Percentiles rank a stretch among this genome's conserved stretches.
Conservation (phyloP, 2,113 vertebrate species). For the Lethenteron camtschaticum region DNA sequence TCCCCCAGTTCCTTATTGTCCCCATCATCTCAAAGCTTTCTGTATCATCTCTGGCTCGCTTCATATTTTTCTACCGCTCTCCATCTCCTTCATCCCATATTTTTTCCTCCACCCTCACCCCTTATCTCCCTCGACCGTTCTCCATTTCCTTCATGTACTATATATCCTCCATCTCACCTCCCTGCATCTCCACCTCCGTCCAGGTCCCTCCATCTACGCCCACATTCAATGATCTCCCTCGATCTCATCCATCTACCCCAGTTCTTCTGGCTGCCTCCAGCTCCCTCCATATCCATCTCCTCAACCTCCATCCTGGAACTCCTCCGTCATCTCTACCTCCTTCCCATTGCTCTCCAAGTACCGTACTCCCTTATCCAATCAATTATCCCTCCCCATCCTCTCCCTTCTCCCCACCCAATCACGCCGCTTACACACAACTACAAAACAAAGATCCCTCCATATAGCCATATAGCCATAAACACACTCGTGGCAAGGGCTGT, state of each 20-base stretch:
- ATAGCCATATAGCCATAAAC: not conserved
- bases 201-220: not conserved
- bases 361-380: no score
- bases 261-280: not conserved
- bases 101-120: not conserved
- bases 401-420: not conserved
- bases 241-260: not conserved
- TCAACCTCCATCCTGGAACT: not conserved
- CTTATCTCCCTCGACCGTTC: not conserved
- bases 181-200: not conserved
- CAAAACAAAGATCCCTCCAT: not conserved
- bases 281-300: not conserved
- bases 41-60: not conserved
- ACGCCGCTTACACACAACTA: not conserved
- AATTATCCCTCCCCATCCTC: not conserved
- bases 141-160: no score
- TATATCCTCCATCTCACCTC: not conserved
- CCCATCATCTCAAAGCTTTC: rapidly evolving
- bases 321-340: not conserved
- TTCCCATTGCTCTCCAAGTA: not conserved
- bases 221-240: not conserved
- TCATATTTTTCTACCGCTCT: not conserved
- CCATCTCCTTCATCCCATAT: not conserved
- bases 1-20: no score
- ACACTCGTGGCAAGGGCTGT: not conserved